A percentile compares a stretch with the other conserved stretches of the same genome.
These are phyloP conservation scores for Halesus radiatus DNA, from an alignment of 1,140 invertebrate genomes.

Conservation along the genomic window DNA sequence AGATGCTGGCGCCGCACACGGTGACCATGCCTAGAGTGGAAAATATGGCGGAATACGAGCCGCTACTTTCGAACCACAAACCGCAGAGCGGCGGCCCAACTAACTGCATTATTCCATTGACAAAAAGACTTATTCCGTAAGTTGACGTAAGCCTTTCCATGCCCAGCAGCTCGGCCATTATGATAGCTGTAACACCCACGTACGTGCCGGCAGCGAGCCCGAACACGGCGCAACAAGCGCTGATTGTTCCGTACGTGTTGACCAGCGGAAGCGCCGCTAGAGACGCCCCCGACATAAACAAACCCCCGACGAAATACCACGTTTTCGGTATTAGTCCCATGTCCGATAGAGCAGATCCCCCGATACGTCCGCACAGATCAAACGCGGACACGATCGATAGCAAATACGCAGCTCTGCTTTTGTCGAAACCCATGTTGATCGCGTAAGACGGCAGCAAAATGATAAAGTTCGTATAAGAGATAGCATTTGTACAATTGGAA, in stretches of 20 bases:
- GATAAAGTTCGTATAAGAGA: slow-evolving; percentile 89
- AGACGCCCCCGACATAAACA: slow-evolving; percentile 82
- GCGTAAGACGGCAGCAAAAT: slow-evolving; percentile 85
- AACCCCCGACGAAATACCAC: slow-evolving; percentile 84
- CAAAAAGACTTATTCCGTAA: slow-evolving; percentile 87
- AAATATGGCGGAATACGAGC: slow-evolving; percentile 79
- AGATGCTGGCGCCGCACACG: slow-evolving; percentile 80
- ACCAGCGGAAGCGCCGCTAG: slow-evolving; percentile 79
- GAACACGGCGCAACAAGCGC: slow-evolving; percentile 81
- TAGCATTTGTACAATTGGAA: slow-evolving; percentile 86
- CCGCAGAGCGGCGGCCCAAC: slow-evolving; percentile 86
- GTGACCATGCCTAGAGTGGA: slow-evolving; percentile 79
- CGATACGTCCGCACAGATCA: slow-evolving; percentile 85
- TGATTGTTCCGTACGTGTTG: slow-evolving; percentile 71
- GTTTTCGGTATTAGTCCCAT: slow-evolving; percentile 80
- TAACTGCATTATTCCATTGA: slow-evolving; percentile 85
- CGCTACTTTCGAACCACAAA: slow-evolving; percentile 74
- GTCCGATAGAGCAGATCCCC: slow-evolving; percentile 86
- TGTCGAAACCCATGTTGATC: slow-evolving; percentile 77
- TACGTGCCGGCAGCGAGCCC: slow-evolving; percentile 89
- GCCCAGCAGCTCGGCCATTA: slow-evolving; percentile 88
- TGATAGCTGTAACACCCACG: slow-evolving; percentile 86
- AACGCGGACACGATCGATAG: slow-evolving; percentile 84
- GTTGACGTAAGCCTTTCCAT: slow-evolving; percentile 86
- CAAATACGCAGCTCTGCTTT: slow-evolving; percentile 77